Base-by-base conservation (phyloP, 2,888 invertebrate genomes). In the Clunio marinus region DNA sequence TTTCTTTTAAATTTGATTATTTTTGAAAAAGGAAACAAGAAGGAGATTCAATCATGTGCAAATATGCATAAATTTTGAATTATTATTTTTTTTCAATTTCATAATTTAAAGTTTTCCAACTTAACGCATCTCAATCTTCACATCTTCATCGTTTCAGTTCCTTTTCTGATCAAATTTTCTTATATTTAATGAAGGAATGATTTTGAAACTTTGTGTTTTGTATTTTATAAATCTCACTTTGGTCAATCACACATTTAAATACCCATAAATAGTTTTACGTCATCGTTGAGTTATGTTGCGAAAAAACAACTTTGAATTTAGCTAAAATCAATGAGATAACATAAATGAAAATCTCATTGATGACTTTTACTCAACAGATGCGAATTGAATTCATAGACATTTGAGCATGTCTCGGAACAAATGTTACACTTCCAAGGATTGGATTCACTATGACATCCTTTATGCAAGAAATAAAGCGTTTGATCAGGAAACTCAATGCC, bases 401-500 rank as follows among this genome's bases (percentile, higher is more conserved):
- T 94, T 79, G 89, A 89, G 80, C 94, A 94, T 77, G 91, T 89
- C 78, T 94, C 93, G 60, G 96, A 96, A 79, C 97, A 98, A 73
- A 97, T 93, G 81, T 97, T 97, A 80, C 96, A 96, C 81, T 95
- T 95, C 85, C 85, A 97, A 0, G 97, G 96, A 81, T 96, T 96
- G 72, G 93, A 91, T 77, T 95, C 94, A 73, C 96, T 96, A 81
- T 98, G 97, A 78, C 97, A 93, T 72, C 96, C 96, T 82, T 96
- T 96, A 83, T 98, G 97, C 72, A 98, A 84, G 81, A 96, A 94
- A 81, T 96, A 96, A 69, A 97, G 83, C 0, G 96, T 97, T 76
- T 93, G 92, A 80, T 98, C 96, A 37, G 94, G 93, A 81, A 96
- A 98, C 59, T 91, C 87, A 75, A 98, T 95, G 73, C 93, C 90